phyloP scores from a whole-genome alignment of 1,140 invertebrate genomes.

The Glomeris maerens region DNA sequence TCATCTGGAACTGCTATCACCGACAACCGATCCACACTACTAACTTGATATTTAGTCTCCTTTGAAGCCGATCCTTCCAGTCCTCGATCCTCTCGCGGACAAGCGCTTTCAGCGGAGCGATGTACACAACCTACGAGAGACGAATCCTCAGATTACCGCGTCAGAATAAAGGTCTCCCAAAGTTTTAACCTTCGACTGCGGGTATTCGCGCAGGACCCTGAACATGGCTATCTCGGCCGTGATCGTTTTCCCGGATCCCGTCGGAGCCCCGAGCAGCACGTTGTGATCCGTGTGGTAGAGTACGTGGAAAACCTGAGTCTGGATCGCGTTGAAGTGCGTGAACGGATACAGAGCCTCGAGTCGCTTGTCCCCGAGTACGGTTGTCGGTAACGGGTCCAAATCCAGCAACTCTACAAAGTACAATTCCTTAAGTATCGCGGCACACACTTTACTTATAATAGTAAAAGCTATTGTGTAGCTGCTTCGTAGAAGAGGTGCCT shows the following conservation, averaged over 20 bases:
- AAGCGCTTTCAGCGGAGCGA: conserved; percentile 94
- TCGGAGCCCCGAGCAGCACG: conserved; percentile 89
- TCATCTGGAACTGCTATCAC: conserved; percentile 9
- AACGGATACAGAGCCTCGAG: conserved; percentile 80
- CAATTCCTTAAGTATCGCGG: no score
- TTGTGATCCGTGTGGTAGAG: conserved; percentile 92
- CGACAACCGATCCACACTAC: neutral
- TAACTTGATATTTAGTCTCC: conserved; percentile 48
- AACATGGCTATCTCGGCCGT: conserved; percentile 97
- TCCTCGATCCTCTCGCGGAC: conserved; percentile 92
- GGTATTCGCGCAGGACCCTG: conserved; percentile 69
- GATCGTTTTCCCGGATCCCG: conserved; percentile 97
- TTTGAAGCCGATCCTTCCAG: conserved; percentile 80
- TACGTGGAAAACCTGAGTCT: conserved; percentile 96
- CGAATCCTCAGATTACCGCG: neutral
- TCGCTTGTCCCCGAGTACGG: conserved; percentile 55
- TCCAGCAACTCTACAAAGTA: conserved; percentile 60
- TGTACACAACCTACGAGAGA: conserved; percentile 79
- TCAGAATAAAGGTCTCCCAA: neutral
- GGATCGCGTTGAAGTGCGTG: conserved; percentile 95
- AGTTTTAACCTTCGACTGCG: conserved; percentile 55
- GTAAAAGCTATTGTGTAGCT: neutral
- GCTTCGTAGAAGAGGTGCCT: no score
- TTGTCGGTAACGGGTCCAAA: conserved; percentile 75
- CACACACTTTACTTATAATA: conserved; percentile 1